phyloP scores from a whole-genome alignment of 2,113 vertebrate species.

The Caranx ignobilis region DNA sequence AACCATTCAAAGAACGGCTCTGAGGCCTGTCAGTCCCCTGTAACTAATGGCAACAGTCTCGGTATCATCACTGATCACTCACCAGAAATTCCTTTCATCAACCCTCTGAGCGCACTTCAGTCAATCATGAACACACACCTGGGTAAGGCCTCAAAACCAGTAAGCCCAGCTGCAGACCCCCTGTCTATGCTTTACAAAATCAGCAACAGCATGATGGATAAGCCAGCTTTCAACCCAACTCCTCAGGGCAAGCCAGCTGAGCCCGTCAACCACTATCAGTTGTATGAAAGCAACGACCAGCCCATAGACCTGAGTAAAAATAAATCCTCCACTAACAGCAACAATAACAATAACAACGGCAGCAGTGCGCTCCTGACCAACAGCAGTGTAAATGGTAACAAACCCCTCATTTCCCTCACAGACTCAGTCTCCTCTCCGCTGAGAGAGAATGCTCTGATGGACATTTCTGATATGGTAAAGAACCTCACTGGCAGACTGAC shows the following conservation, averaged over 20 bases:
- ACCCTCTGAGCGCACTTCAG: conserved; percentile 96
- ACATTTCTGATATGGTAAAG: conserved; percentile 99
- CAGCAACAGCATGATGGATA: conserved; percentile 99
- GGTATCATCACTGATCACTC: conserved; percentile 98
- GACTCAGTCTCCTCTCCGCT: conserved; percentile 90
- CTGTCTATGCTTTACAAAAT: conserved; percentile 99
- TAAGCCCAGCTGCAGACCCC: conserved; percentile 93
- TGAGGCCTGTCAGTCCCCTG: conserved; percentile 89
- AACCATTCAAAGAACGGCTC: conserved; percentile 88
- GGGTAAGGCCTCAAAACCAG: conserved; percentile 95
- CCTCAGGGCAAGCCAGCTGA: conserved; percentile 92
- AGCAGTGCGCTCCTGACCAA: conserved; percentile 62
- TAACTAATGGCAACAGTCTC: conserved; percentile 94
- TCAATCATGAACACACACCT: conserved; percentile 99
- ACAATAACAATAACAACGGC: conserved; percentile 89
- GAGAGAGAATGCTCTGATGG: conserved; percentile 96
- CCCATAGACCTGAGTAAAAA: conserved; percentile 98
- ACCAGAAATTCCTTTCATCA: conserved; percentile 95
- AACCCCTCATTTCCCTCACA: conserved; percentile 86
- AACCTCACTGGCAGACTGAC: conserved; percentile 98
- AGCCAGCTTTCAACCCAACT: conserved; percentile 90
- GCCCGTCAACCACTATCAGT: conserved; percentile 91
- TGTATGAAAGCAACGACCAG: conserved; percentile 92
- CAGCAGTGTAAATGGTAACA: conserved; percentile 76
- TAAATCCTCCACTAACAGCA: conserved; percentile 88